phyloP scores from a whole-genome alignment of 2,797 vertebrate genomes.

The Psittacula echo region DNA sequence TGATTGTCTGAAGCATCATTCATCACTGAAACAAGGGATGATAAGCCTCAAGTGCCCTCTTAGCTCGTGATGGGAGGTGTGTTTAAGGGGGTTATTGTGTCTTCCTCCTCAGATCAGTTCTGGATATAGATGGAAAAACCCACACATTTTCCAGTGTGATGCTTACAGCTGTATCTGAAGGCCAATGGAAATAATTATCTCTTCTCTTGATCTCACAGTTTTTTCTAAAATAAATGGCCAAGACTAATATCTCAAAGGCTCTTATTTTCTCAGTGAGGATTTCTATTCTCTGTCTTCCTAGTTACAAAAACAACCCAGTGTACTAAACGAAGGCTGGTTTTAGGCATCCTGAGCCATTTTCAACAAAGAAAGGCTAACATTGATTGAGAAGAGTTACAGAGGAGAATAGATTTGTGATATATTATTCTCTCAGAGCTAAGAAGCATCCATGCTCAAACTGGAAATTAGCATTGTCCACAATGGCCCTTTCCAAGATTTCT shows the following conservation, averaged over 20 bases:
- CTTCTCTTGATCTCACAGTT: not conserved
- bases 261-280: not conserved
- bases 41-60: not conserved
- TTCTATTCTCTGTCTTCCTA: not conserved
- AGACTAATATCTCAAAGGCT: not conserved
- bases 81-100: not conserved
- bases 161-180: not conserved
- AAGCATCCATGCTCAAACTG: not conserved
- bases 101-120: not conserved
- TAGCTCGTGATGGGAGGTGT: not conserved
- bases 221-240: slow-evolving; percentile 19
- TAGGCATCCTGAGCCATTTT: not conserved
- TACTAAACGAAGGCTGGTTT: not conserved
- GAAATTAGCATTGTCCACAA: not conserved
- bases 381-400: not conserved
- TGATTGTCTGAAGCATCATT: not conserved
- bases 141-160: not conserved
- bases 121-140: not conserved
- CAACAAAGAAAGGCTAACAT: not conserved
- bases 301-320: not conserved
- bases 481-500: not conserved
- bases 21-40: not conserved
- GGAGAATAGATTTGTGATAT: not conserved
- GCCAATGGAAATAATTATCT: not conserved
- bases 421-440: not conserved